Percentiles rank a stretch among this genome's conserved stretches.
Evolutionary conservation across 2,113 vertebrate genomes (phyloP).

Genomic region (Cyphomyrus plagiostoma): DNA sequence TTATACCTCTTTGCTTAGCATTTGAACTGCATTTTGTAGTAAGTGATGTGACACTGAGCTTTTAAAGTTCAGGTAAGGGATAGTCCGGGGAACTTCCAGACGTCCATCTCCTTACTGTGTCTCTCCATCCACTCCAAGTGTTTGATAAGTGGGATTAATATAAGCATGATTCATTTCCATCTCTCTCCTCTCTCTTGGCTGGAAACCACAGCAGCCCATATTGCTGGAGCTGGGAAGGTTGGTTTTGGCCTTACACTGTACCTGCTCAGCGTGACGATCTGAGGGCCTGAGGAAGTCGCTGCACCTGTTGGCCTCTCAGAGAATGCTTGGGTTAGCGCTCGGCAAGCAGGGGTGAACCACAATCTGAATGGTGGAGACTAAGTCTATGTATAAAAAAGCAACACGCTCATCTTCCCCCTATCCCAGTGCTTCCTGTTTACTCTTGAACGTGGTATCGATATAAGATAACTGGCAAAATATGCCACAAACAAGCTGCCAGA

Average conservation of each 20-base stretch:
- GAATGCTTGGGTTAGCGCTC: neutral
- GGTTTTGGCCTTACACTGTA: conserved; percentile 23
- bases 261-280: neutral
- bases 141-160: conserved; percentile 19
- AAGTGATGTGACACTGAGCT: neutral
- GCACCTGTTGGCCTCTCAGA: neutral
- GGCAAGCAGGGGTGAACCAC: neutral
- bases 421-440: neutral
- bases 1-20: conserved; percentile 1
- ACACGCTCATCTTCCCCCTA: neutral
- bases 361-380: neutral
- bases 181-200: conserved; percentile 1
- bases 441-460: neutral
- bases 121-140: neutral
- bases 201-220: conserved; percentile 37
- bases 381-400: neutral
- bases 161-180: neutral
- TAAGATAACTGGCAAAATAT: neutral
- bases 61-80: neutral
- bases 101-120: conserved; percentile 17
- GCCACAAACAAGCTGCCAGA: neutral
- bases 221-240: conserved; percentile 27
- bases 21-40: conserved; percentile 4
- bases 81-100: conserved; percentile 3
- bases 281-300: neutral